Percentiles rank a stretch among this genome's conserved stretches.
These are phyloP conservation scores for Tachysurus vachellii DNA, from an alignment of 2,113 vertebrate species.

Conservation along the genomic window DNA sequence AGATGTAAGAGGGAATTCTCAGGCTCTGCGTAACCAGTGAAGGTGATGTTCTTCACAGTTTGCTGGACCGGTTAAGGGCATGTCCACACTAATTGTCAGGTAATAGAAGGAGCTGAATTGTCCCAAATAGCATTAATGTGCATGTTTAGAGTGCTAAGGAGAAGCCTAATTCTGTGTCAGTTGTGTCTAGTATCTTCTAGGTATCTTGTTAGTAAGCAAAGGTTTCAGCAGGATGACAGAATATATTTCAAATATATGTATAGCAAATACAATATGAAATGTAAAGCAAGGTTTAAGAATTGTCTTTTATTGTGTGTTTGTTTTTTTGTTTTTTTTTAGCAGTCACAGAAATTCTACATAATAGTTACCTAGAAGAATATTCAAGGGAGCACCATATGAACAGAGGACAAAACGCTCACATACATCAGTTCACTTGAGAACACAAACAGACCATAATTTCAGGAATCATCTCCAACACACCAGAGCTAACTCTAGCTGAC, in stretches of 20 bases:
- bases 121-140: constrained; percentile 39
- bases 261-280: not conserved
- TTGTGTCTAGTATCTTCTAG: not conserved
- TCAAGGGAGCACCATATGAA: not conserved
- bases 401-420: not conserved
- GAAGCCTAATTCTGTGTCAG: not conserved
- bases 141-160: not conserved
- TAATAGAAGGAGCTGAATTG: constrained; percentile 32
- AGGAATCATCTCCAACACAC: constrained; percentile 7
- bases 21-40: not conserved
- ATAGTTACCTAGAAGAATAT: not conserved
- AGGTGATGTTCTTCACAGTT: constrained; percentile 51
- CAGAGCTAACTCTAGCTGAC: constrained; percentile 7
- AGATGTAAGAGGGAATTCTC: not conserved
- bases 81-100: constrained; percentile 43
- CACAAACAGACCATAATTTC: not conserved
- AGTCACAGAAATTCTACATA: not conserved
- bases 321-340: not conserved
- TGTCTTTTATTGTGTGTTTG: too few species aligned
- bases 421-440: not conserved
- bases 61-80: constrained; percentile 50
- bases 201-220: not conserved
- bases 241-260: not conserved
- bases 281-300: not conserved
- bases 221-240: not conserved